phyloP scores from a whole-genome alignment of 2,888 invertebrate genomes.

The Allolobophora icterica region DNA sequence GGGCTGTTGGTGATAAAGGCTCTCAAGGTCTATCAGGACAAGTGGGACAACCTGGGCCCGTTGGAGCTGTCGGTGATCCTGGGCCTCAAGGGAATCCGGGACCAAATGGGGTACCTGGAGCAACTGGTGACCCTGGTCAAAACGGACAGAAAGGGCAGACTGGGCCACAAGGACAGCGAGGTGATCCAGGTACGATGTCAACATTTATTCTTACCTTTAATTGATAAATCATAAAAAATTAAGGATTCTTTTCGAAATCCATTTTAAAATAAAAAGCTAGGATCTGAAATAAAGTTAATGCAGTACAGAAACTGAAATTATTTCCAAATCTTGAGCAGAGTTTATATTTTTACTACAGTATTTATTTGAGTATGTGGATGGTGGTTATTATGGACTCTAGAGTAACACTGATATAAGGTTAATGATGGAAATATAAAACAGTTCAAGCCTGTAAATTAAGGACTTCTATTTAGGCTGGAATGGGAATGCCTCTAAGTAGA shows the following conservation, averaged over 20 bases:
- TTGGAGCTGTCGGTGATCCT: conserved; percentile 53
- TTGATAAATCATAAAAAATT: neutral
- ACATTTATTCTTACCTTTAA: neutral
- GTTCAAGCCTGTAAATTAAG: no score
- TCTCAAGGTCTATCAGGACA: conserved; percentile 35
- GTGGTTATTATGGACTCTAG: neutral
- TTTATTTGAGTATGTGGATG: neutral
- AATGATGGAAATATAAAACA: no score
- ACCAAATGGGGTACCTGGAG: conserved; percentile 24
- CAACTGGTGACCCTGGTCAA: conserved; percentile 34
- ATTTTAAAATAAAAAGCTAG: neutral
- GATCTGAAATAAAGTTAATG: neutral
- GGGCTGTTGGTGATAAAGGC: conserved; percentile 38
- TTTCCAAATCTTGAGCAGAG: neutral
- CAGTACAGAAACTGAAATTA: neutral
- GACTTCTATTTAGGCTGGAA: no score
- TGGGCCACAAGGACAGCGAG: conserved; percentile 35
- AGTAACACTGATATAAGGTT: neutral
- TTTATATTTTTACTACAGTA: neutral
- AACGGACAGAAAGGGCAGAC: conserved; percentile 30
- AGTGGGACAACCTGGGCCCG: conserved; percentile 41
- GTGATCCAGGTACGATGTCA: conserved; percentile 21
- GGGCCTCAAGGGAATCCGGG: conserved; percentile 27
- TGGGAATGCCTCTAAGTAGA: no score
- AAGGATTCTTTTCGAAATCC: no score